phyloP scores from a whole-genome alignment of 2,113 vertebrate genomes.

The Phyllostomus hastatus region DNA sequence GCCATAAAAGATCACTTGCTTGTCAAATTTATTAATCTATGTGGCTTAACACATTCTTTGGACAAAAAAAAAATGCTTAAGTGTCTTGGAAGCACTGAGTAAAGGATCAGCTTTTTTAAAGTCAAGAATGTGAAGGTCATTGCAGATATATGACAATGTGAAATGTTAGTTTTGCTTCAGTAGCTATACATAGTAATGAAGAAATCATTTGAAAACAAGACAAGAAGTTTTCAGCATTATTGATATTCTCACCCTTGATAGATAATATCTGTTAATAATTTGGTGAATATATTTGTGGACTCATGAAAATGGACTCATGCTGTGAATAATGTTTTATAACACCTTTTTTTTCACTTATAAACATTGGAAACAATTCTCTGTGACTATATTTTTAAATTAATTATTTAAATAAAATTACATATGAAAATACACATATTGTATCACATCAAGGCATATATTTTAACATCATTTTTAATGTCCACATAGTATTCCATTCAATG shows the following conservation, averaged over 20 bases:
- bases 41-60: slow-evolving; percentile 39
- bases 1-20: slow-evolving; percentile 28
- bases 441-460: background rate
- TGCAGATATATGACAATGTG: background rate
- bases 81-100: background rate
- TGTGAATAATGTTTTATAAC: slow-evolving; percentile 7
- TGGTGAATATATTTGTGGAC: background rate
- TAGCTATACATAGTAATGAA: background rate
- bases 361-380: background rate
- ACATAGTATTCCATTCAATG: background rate
- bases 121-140: background rate
- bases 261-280: background rate
- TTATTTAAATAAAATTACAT: background rate
- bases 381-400: background rate
- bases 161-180: slow-evolving; percentile 32
- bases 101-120: background rate
- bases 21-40: slow-evolving; percentile 36
- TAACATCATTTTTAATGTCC: background rate
- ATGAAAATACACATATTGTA: background rate
- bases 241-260: background rate
- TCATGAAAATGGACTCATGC: background rate
- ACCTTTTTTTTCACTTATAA: slow-evolving; percentile 7
- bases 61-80: background rate
- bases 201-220: slow-evolving; percentile 30
- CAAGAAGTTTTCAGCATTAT: background rate